phyloP scores from a whole-genome alignment of 2,113 vertebrate species.

The Menura novaehollandiae region DNA sequence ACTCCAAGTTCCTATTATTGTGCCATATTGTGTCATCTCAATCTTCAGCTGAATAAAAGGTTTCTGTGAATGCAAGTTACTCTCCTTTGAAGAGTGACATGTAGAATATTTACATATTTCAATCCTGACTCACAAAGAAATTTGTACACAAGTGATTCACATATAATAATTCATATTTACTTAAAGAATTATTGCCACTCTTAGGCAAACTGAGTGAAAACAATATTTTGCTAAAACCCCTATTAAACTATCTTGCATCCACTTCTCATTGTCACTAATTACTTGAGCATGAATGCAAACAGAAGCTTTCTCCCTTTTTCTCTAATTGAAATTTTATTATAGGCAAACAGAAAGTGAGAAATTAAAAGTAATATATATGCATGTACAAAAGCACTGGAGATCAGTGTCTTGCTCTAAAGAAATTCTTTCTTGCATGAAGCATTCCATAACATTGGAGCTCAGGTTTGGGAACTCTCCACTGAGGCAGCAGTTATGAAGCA shows the following conservation, averaged over 20 bases:
- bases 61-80: not conserved
- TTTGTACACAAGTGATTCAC: not conserved
- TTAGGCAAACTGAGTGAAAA: conserved; percentile 9
- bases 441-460: not conserved
- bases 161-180: conserved; percentile 17
- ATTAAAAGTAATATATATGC: conserved; percentile 50
- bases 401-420: not conserved
- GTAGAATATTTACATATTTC: conserved; percentile 3
- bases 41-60: not conserved
- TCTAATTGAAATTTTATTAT: conserved; percentile 65
- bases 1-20: not conserved
- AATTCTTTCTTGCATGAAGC: not conserved
- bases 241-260: conserved; percentile 31
- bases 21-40: not conserved
- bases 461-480: not conserved
- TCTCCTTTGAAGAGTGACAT: not conserved
- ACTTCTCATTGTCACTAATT: conserved; percentile 54
- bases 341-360: conserved; percentile 48
- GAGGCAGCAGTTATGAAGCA: not conserved
- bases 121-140: not conserved
- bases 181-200: not conserved
- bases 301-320: conserved; percentile 21
- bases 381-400: not conserved
- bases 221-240: conserved; percentile 43
- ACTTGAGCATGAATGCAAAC: conserved; percentile 5